A percentile compares a stretch with the other conserved stretches of the same genome.
These are phyloP conservation scores for Lota lota DNA, from an alignment of 2,113 vertebrate genomes.

Conservation along the genomic window DNA sequence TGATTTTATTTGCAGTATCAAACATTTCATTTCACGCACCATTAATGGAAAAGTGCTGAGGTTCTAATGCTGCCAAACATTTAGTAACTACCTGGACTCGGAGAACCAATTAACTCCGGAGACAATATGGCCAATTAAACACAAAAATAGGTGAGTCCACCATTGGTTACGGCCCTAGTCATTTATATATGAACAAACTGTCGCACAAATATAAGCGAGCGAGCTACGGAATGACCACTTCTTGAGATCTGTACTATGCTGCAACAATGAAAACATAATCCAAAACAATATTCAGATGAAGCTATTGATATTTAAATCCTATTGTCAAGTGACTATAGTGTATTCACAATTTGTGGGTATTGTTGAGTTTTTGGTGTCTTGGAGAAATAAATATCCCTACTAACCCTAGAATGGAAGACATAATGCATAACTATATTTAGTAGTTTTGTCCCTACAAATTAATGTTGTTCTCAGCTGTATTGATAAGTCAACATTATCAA, in stretches of 20 bases:
- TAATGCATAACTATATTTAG: too few relatives aligned
- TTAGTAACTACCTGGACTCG: slow-evolving; percentile 99
- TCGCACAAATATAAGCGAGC: slow-evolving; percentile 76
- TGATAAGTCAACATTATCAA: too few relatives aligned
- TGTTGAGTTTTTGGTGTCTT: too few relatives aligned
- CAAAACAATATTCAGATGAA: too few relatives aligned
- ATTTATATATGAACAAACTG: slow-evolving; percentile 77
- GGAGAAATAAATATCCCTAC: too few relatives aligned
- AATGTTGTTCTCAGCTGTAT: too few relatives aligned
- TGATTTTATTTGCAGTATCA: slow-evolving; percentile 99
- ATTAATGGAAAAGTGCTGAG: slow-evolving; percentile 99
- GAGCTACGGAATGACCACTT: slow-evolving; percentile 52
- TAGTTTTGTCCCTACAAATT: too few relatives aligned
- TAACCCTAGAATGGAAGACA: too few relatives aligned
- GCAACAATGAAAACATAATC: too few relatives aligned
- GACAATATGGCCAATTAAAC: slow-evolving; percentile 99
- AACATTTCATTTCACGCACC: slow-evolving; percentile 99
- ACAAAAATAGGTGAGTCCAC: slow-evolving; percentile 96
- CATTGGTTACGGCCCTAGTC: slow-evolving; percentile 66
- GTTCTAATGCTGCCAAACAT: slow-evolving; percentile 99
- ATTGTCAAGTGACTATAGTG: too few relatives aligned
- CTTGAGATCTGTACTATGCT: slow-evolving; percentile 13
- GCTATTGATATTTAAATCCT: too few relatives aligned
- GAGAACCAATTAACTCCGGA: slow-evolving; percentile 99
- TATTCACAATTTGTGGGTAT: too few relatives aligned